These are phyloP conservation scores for Asbolus verrucosus DNA, from an alignment of 1,140 invertebrate genomes.

Conservation along the genomic window DNA sequence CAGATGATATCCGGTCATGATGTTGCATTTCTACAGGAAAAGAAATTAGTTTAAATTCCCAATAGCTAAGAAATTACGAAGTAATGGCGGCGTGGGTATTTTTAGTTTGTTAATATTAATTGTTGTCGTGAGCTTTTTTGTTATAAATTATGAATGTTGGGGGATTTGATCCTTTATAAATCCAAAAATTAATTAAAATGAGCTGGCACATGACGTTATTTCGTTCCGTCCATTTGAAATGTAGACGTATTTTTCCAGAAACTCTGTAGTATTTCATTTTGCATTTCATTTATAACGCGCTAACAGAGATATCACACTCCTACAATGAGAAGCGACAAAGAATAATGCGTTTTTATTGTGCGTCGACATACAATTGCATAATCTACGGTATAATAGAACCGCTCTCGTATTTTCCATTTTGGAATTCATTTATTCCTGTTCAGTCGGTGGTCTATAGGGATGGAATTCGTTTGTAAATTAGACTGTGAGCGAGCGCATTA, in stretches of 20 bases:
- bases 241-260: conserved; percentile 19
- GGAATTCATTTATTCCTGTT: conserved; percentile 55
- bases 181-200: conserved; percentile 3
- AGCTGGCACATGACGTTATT: conserved; percentile 9
- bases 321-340: conserved; percentile 56
- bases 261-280: conserved; percentile 44
- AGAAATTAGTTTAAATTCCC: too few species aligned
- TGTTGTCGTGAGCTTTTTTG: too few species aligned
- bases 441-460: conserved; percentile 47
- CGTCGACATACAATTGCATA: conserved; percentile 60
- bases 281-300: conserved; percentile 55
- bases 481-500: conserved; percentile 47
- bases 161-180: conserved; percentile 1
- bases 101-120: too few species aligned
- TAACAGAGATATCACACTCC: conserved; percentile 59
- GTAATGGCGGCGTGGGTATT: too few species aligned
- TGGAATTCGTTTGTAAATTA: conserved; percentile 47
- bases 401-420: conserved; percentile 57
- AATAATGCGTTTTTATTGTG: conserved; percentile 57
- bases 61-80: too few species aligned
- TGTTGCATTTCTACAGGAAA: too few species aligned
- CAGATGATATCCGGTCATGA: too few species aligned
- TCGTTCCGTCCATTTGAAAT: background rate
- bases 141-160: too few species aligned
- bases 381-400: conserved; percentile 58